Evolutionary conservation across 2,797 vertebrate species (phyloP), one percentile per base, ranked within the genome.

Genomic region (Pipistrellus pipistrellus): DNA sequence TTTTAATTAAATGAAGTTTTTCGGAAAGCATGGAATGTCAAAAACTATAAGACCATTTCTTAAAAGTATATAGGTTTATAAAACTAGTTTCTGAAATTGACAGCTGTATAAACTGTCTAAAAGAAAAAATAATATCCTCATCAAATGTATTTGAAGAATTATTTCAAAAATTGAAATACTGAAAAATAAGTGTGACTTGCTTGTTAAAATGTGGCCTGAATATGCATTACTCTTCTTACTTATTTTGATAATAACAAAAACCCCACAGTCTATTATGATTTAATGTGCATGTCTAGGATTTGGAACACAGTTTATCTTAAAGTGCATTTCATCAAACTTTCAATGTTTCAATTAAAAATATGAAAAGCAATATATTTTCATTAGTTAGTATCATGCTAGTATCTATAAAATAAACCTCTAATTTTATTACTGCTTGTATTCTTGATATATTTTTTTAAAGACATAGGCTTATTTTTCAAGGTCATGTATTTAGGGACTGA

Each of bases 381-480:
- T 92, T 97, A 97, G 72, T 84, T 92, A 95, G 73, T 85, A 1
- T 17, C 12, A 57, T 87, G 8, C 64, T 93, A 92, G 2, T 97
- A 88, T 96, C 83, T 92, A 72, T 35, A 44, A 89, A 69, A 88
- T 83, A 23, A 64, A 35, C 12, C 69, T 91, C 69, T 94, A 66
- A 53, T 85, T 38, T 91, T 27, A 14, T 85, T 2, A 20, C 94
- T 95, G 27, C 76, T 96, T 97, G 7, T 92, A 6, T 89, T 81
- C 35, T 92, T 92, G 77, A 76, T 27, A 71, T 59, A 32, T 66
- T 30, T 81, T 85, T 95, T 97, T 86, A 48, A 95, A 92, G 44
- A 97, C 97, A 96, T 35, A 95, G 53, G 46, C 84, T 98, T 97
- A 25, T 83, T 92, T 97, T 97, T 98, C 98, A 98, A 98, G 98